phyloP scores from a whole-genome alignment of 2,113 vertebrate species.

The Tetrax tetrax region DNA sequence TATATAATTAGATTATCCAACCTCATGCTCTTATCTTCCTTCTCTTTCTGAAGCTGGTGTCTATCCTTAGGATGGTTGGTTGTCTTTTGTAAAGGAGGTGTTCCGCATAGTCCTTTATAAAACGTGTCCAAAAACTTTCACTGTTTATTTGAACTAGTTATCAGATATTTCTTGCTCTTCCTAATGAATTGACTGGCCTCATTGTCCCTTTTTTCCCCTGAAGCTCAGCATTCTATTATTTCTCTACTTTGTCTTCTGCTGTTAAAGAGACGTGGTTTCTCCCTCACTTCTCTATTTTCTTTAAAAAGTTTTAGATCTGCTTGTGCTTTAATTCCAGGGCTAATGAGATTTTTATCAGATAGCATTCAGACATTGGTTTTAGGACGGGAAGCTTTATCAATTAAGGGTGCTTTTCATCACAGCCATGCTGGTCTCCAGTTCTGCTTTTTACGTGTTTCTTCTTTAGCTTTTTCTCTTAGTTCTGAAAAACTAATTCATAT shows the following conservation, averaged over 20 bases:
- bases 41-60: background rate
- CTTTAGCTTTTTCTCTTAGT: background rate
- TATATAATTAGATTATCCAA: background rate
- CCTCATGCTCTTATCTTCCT: background rate
- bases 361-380: background rate
- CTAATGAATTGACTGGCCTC: background rate
- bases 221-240: background rate
- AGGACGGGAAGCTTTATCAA: background rate
- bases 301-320: background rate
- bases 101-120: background rate
- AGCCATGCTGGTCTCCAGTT: background rate
- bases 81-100: background rate
- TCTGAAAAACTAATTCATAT: background rate
- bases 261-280: background rate
- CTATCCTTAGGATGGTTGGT: background rate
- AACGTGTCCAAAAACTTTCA: background rate
- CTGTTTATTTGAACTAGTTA: background rate
- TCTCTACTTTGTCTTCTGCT: background rate
- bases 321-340: background rate
- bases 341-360: background rate
- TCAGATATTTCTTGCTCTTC: background rate
- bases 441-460: background rate
- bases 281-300: background rate
- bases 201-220: background rate
- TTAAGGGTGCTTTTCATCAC: background rate